These are phyloP conservation scores for Tamias sibiricus DNA, from an alignment of 2,113 vertebrate species.

Conservation along the genomic window DNA sequence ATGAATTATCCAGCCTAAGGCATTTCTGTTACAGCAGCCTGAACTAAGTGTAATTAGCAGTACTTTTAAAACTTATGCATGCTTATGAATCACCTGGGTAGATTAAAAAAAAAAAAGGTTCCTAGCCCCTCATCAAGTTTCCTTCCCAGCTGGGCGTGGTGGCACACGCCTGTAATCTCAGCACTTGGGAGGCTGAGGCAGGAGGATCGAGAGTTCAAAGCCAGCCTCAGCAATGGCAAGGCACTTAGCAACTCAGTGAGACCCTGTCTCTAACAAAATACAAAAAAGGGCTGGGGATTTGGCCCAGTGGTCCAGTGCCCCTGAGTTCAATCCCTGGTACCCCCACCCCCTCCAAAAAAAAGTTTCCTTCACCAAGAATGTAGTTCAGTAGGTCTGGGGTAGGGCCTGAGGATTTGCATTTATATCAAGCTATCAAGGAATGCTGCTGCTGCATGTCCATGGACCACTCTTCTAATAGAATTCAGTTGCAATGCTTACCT, in stretches of 20 bases:
- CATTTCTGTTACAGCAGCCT: not conserved
- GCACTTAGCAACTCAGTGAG: too few species aligned
- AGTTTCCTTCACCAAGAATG: not conserved
- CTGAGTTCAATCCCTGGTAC: too few species aligned
- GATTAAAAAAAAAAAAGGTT: not conserved
- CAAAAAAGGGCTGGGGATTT: too few species aligned
- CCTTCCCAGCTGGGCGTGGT: too few species aligned
- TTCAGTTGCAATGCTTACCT: not conserved
- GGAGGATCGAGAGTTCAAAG: too few species aligned
- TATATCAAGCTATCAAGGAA: not conserved
- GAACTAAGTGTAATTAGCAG: not conserved
- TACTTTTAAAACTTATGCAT: not conserved
- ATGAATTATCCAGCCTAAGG: not conserved
- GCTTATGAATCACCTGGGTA: not conserved
- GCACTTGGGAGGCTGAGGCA: too few species aligned
- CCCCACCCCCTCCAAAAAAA: too few species aligned
- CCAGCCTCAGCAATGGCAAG: too few species aligned
- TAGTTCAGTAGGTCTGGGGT: not conserved
- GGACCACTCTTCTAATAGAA: not conserved
- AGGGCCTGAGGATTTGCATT: not conserved
- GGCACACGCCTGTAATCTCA: too few species aligned
- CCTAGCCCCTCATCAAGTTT: not conserved
- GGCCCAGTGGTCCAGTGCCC: too few species aligned
- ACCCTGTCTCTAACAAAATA: too few species aligned
- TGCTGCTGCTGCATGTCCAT: not conserved